Evolutionary conservation across 1,140 invertebrate genomes (phyloP), one percentile per base, ranked within the genome.

Genomic region (Parasteatoda tepidariorum): DNA sequence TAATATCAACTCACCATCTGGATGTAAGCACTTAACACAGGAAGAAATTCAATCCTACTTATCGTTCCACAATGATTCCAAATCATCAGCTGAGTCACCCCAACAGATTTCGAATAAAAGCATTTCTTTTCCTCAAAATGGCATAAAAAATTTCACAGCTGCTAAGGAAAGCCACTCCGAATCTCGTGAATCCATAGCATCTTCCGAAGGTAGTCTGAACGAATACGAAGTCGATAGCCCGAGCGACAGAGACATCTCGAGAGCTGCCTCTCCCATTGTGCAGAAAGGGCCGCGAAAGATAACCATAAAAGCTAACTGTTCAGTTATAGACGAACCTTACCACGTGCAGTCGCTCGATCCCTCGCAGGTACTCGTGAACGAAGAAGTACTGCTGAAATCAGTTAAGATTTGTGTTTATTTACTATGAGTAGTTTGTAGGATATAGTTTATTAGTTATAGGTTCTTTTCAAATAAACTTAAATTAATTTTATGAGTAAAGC

Each of bases 211-310:
- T 22, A 81, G 83, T 70, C 31, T 86, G 48, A 73, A 83, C 70
- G 73, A 85, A 41, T 86, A 84, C 71, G 83, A 64, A 64, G 62
- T 84, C n/a, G 85, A 86, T 54, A 76, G 30, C 15, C 9, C n/a
- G 7, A n/a, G 13, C 3, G 18, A 55, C 6, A 71, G 30, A 31
- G 15, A 34, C 13, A n/a, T 74, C 33, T n/a, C 31, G n/a, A n/a
- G n/a, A n/a, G n/a, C n/a, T n/a, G 71, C 66, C 9, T 59, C 48
- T n/a, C 66, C 66, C 7, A 18, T 30, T 26, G n/a, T 30, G 9
- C 57, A 0, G 9, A 82, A 82, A 71, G 57, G 55, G 3, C 30
- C 64, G 3, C n/a, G 78, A 30, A 62, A 70, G 48, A 82, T 82
- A 30, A 82, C 67, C 1, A 82, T 82, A 70, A 82, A 28, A 24